Evolutionary conservation across 2,113 vertebrate species (phyloP).

Genomic region (Pagrus major): DNA sequence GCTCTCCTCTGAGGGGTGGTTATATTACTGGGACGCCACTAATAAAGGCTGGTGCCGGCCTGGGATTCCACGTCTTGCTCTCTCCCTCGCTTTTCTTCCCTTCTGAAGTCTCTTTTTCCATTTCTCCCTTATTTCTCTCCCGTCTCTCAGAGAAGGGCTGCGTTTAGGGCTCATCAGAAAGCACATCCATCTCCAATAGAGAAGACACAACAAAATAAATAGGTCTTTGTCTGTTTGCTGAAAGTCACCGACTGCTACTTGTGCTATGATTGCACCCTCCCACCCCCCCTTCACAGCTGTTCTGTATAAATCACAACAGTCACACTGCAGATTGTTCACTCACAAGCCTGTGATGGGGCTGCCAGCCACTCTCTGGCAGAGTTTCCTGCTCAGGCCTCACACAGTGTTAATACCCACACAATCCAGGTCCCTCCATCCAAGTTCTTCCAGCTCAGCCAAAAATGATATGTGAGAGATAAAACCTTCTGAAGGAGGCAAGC

Average conservation of each 20-base stretch:
- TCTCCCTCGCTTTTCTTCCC: constrained; percentile 35
- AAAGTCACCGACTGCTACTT: constrained; percentile 46
- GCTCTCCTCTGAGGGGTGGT: constrained; percentile 73
- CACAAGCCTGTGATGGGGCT: constrained; percentile 63
- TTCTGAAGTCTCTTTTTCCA: constrained; percentile 47
- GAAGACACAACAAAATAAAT: constrained; percentile 51
- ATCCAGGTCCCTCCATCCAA: constrained; percentile 63
- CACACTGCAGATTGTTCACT: constrained; percentile 66
- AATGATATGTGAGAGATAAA: constrained; percentile 49
- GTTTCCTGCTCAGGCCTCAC: constrained; percentile 61
- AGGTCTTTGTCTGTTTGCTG: constrained; percentile 50
- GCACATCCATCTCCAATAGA: constrained; percentile 33
- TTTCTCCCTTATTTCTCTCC: neutral
- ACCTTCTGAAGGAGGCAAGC: constrained; percentile 37
- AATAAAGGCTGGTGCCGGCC: constrained; percentile 77
- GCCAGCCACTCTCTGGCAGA: constrained; percentile 66
- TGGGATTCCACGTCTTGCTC: constrained; percentile 58
- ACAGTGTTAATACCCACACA: constrained; percentile 65
- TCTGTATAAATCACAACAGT: constrained; percentile 71
- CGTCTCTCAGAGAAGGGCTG: neutral
- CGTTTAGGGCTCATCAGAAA: constrained; percentile 34
- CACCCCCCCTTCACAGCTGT: constrained; percentile 61
- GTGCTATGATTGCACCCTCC: constrained; percentile 42
- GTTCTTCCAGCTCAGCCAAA: constrained; percentile 49
- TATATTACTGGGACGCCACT: constrained; percentile 79